Conservation (phyloP, 2,888 invertebrate species). For the Pocota personata region DNA sequence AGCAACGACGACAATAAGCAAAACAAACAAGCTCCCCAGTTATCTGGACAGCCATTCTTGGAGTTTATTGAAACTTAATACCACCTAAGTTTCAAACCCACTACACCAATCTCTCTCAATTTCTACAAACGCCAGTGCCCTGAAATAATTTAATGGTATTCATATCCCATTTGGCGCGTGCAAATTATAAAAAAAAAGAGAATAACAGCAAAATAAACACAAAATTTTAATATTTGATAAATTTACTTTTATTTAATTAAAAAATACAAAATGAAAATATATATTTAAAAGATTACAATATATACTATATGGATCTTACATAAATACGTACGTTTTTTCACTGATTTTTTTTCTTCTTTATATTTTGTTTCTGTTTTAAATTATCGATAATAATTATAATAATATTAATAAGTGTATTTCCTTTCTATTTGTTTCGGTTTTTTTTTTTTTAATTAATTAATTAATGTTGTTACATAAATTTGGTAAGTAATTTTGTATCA, state of each 20-base stretch:
- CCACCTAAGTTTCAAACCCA: too few relatives aligned
- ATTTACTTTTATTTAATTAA: slow-evolving; percentile 73
- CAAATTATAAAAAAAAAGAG: background rate
- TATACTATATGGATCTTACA: slow-evolving; percentile 67
- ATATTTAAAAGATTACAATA: slow-evolving; percentile 72
- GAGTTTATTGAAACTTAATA: too few relatives aligned
- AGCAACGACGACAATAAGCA: too few relatives aligned
- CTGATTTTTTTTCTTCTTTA: slow-evolving; percentile 25
- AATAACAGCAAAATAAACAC: background rate
- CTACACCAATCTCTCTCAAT: too few relatives aligned
- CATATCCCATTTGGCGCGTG: too few relatives aligned
- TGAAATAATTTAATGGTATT: too few relatives aligned
- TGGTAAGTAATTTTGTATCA: slow-evolving; percentile 57
- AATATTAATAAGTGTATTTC: slow-evolving; percentile 69
- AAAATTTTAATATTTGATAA: slow-evolving; percentile 61
- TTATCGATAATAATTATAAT: slow-evolving; percentile 61
- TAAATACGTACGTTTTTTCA: slow-evolving; percentile 48
- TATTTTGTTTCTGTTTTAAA: slow-evolving; percentile 39
- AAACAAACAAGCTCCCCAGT: too few relatives aligned
- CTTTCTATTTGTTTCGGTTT: slow-evolving; percentile 25
- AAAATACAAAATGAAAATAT: slow-evolving; percentile 74
- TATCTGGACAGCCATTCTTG: too few relatives aligned
- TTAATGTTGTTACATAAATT: slow-evolving; percentile 49
- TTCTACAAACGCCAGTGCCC: too few relatives aligned
- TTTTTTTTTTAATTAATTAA: slow-evolving; percentile 2